Evolutionary conservation across 2,113 vertebrate genomes (phyloP).

Genomic region (Menura novaehollandiae): DNA sequence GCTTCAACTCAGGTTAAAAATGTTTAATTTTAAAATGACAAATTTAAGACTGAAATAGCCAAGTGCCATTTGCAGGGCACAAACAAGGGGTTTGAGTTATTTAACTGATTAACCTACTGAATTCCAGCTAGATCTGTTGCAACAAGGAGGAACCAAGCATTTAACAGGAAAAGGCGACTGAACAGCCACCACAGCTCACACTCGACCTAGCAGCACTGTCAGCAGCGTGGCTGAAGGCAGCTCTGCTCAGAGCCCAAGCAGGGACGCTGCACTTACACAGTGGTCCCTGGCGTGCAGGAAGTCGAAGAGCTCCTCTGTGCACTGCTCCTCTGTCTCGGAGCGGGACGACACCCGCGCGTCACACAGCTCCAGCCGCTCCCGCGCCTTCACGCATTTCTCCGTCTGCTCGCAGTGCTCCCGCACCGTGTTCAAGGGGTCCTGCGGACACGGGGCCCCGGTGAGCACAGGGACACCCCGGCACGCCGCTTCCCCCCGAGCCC

Average conservation of each 20-base stretch:
- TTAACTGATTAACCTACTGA: fast-evolving
- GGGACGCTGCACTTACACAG: slow-evolving; percentile 75
- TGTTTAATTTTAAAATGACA: background rate
- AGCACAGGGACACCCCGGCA: background rate
- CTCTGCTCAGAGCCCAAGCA: background rate
- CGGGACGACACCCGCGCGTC: slow-evolving; percentile 77
- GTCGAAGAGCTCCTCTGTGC: slow-evolving; percentile 92
- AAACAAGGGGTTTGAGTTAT: fast-evolving
- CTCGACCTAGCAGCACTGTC: fast-evolving
- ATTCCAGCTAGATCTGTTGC: background rate
- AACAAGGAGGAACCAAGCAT: background rate
- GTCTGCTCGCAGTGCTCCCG: slow-evolving; percentile 81
- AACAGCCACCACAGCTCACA: background rate
- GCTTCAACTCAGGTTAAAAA: background rate
- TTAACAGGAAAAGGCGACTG: background rate
- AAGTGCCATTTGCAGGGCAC: background rate
- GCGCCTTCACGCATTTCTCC: slow-evolving; percentile 80
- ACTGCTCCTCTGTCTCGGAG: slow-evolving; percentile 80
- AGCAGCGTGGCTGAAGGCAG: background rate
- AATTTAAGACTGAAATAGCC: background rate
- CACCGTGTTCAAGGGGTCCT: slow-evolving; percentile 84
- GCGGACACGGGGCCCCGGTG: background rate
- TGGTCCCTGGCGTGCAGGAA: slow-evolving; percentile 92
- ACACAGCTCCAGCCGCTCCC: slow-evolving; percentile 80
- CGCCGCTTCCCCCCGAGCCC: fast-evolving